Evolutionary conservation across 2,888 invertebrate genomes (phyloP), one percentile per base, ranked within the genome.

Genomic region (Sesamia inferens): DNA sequence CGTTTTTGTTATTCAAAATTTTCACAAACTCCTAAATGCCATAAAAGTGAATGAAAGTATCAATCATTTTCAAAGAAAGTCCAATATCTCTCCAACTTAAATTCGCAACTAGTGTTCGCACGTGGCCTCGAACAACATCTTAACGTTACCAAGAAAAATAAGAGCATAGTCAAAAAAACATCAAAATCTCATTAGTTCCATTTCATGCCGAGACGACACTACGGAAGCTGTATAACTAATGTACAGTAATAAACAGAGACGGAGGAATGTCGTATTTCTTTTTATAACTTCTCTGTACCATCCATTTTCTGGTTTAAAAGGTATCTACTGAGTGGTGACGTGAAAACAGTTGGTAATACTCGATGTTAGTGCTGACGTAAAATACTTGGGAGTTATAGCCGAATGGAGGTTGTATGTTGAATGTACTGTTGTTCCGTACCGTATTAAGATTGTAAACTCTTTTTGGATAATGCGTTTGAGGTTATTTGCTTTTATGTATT

Each of bases 161-260:
- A 96, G 94, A 94, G 93, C 93, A 94, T 95, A 95, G 96, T 96
- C 96, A 96, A 96, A 96, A 96, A 96, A 96, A 96, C 96, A 96
- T 96, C 96, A 96, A 96, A 96, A 96, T 94, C 96, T 96, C 96
- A 96, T 96, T 96, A 96, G 96, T 96, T 96, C 94, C 95, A 94
- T 96, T 96, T 94, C 95, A 95, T 94, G 93, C 94, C 94, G 94
- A 92, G 93, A 93, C 94, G 96, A 95, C 96, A 95, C 95, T 95
- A 95, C 95, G 96, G 96, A 96, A 94, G 93, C 95, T 92, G 94
- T 96, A 96, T 96, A 96, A 96, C 96, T 96, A 96, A 96, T 96
- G 96, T 95, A 94, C 94, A 89, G 95, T 92, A 96, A 95, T 96
- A 96, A 96, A 96, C 95, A 94, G 91, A 93, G 94, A 93, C 91